Evolutionary conservation across 2,888 invertebrate genomes (phyloP), one percentile per base, ranked within the genome.

Genomic region (Tricholauxania praeusta): DNA sequence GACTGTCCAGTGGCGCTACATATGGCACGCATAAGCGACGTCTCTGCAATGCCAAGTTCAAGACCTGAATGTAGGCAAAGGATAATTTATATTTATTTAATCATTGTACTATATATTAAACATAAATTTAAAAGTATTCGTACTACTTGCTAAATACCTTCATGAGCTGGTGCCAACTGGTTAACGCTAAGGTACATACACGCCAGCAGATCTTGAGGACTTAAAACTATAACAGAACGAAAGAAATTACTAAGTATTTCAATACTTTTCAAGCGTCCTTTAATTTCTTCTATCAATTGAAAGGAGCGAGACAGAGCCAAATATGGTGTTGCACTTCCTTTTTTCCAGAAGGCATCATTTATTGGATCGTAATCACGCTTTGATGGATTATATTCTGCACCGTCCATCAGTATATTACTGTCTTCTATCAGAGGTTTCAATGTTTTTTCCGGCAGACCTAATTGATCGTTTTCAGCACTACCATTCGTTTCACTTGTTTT

Each of bases 101-200:
- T 28, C 28, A 28, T 28, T 28, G 28, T 3, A 28, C 28, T 28
- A 28, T 28, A 28, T 28, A 4, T 28, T 28, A 28, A 2, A 22
- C 22, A 28, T 2, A 28, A 28, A 28, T 28, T 28, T 28, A 28
- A 28, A 28, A 28, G 4, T 3, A 0, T 10, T 32, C 3, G 3
- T 5, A 32, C 32, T 32, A 32, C 32, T 32, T 32, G 7, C 32
- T 5, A 32, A 1, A 60, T 84, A 89, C 97, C 98, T 87, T 97
- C 96, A 85, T 98, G 98, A 0, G 98, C 96, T 0, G 99, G 99
- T 0, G 96, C 98, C 60, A 99, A 88, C 87, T 95, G 94, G 87
- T 99, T 99, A n/a, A 99, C 90, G 82, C 97, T 97, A 78, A 99
- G 88, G 87, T 99, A 99, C 19, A 99, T 91, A 80, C 96, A 96